Base-by-base conservation (phyloP, 2,888 invertebrate genomes). In the Homarus gammarus region DNA sequence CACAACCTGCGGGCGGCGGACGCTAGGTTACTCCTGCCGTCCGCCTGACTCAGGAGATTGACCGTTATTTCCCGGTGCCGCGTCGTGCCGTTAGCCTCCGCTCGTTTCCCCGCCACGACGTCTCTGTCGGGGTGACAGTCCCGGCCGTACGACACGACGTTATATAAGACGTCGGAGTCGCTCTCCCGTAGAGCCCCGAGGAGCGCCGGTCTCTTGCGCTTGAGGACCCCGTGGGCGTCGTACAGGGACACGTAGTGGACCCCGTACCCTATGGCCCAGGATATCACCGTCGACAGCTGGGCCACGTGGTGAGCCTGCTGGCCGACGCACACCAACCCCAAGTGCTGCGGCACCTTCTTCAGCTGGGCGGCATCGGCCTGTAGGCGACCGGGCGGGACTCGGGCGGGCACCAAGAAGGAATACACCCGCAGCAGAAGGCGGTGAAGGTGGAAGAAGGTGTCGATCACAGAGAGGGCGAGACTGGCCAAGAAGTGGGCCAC, bases 401-500 rank as follows among this genome's bases (percentile, higher is more conserved):
- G 22, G 1, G 51, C 12, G 0, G 56, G 56, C 31, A 18, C 49
- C 8, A 73, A 33, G 51, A 44, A 72, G 22, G 73, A 40, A 22
- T 44, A 73, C 33, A 81, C 3, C 0, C 44, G 56, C 22, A 82
- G 31, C 2, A 81, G 31, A 12, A 81, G 27, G n/a, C 31, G 51
- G 18, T 87, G 87, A 12, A 87, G 61, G 40, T 56, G 56, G 6
- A 36, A 40, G 27, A 73, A 77, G 6, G 82, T 87, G 56, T 86
- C 86, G 22, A 73, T 22, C 18, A 79, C 84, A n/a, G 90, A 81
- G n/a, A 86, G 70, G 10, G 85, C 81, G 27, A 90, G 38, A 18
- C 86, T 86, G n/a, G 77, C 90, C 31, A 90, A 61, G 61, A 90
- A 90, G 82, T 90, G 90, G 15, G 83, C 82, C 22, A 90, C 86